phyloP scores from a whole-genome alignment of 2,888 invertebrate species.

The Agrochola litura region DNA sequence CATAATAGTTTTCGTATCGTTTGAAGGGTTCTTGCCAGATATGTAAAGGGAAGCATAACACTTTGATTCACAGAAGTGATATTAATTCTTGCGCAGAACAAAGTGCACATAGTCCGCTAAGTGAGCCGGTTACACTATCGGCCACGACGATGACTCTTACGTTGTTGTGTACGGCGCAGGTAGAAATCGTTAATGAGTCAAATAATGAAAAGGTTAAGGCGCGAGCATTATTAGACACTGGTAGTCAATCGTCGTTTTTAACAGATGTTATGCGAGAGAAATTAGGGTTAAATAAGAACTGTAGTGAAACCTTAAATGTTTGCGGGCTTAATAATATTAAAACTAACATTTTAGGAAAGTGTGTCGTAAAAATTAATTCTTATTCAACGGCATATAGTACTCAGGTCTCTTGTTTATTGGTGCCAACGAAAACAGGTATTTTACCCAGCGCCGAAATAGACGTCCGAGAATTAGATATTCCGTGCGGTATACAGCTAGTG shows the following conservation, averaged over 20 bases:
- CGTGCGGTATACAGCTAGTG: slow-evolving; percentile 31
- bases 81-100: neutral
- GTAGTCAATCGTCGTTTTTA: slow-evolving; percentile 27
- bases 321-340: slow-evolving; percentile 29
- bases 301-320: slow-evolving; percentile 31
- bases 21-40: slow-evolving; percentile 19
- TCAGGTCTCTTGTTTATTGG: slow-evolving; percentile 12
- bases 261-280: slow-evolving; percentile 20
- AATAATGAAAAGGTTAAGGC: slow-evolving; percentile 7
- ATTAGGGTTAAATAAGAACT: slow-evolving; percentile 26
- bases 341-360: slow-evolving; percentile 39
- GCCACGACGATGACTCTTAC: no score
- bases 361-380: slow-evolving; percentile 19
- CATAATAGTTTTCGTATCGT: slow-evolving; percentile 13
- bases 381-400: slow-evolving; percentile 15
- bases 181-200: no score
- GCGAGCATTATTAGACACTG: slow-evolving; percentile 26
- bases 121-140: no score
- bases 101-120: neutral
- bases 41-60: slow-evolving; percentile 31
- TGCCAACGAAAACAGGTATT: slow-evolving; percentile 27
- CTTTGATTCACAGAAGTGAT: neutral
- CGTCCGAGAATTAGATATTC: slow-evolving; percentile 20
- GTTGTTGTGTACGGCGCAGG: no score
- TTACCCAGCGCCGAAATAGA: slow-evolving; percentile 22